phyloP scores from a whole-genome alignment of 2,797 vertebrate genomes.

The Scleropages formosus region DNA sequence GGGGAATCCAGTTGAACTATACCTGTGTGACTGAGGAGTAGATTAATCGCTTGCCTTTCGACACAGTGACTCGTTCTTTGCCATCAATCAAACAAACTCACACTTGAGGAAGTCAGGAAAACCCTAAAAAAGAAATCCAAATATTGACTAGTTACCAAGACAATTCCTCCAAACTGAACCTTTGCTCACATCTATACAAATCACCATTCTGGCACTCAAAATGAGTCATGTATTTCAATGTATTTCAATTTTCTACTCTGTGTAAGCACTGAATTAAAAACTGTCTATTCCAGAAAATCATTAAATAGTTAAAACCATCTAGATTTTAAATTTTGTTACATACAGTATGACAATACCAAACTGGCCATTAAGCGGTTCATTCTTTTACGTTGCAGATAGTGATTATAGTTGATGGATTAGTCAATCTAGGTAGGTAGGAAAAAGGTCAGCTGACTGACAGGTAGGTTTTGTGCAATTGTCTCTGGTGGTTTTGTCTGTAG shows the following conservation, averaged over 20 bases:
- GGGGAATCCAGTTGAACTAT: slow-evolving; percentile 45
- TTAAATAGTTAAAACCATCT: no score
- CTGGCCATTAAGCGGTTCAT: no score
- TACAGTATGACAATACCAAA: no score
- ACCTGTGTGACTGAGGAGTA: slow-evolving; percentile 29
- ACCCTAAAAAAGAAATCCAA: slow-evolving; percentile 24
- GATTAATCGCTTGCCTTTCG: slow-evolving; percentile 34
- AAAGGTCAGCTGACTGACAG: no score
- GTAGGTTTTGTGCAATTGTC: no score
- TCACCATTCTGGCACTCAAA: not conserved
- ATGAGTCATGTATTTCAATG: not conserved
- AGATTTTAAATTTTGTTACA: no score
- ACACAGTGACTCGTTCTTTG: slow-evolving; percentile 33
- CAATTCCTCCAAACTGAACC: not conserved
- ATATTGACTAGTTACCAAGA: slow-evolving; percentile 26
- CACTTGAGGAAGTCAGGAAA: slow-evolving; percentile 19
- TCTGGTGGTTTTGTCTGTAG: no score
- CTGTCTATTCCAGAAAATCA: no score
- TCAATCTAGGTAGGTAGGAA: no score
- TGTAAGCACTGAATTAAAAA: not conserved
- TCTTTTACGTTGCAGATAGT: no score
- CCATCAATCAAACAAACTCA: slow-evolving; percentile 30
- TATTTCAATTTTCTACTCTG: not conserved
- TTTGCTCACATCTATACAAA: not conserved
- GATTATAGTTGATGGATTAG: no score